Evolutionary conservation across 2,888 invertebrate species (phyloP).

Genomic region (Torymus aiolomorphi): DNA sequence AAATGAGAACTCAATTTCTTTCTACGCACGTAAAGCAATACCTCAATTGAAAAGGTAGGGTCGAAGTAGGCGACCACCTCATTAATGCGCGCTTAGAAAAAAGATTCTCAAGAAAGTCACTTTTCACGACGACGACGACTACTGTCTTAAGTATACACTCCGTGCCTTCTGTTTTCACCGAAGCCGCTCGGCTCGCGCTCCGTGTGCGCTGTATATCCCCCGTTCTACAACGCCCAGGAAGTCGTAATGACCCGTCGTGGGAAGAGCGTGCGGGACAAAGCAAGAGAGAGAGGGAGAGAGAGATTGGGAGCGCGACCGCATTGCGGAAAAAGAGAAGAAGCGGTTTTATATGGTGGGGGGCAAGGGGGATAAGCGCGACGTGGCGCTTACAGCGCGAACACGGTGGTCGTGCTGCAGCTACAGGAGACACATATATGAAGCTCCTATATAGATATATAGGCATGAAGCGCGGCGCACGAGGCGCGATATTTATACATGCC

Average conservation of each 20-base stretch:
- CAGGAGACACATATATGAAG: background rate
- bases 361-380: background rate
- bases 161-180: slow-evolving; percentile 46
- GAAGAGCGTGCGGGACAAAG: slow-evolving; percentile 65
- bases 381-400: slow-evolving; percentile 20
- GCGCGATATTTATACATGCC: too few species aligned
- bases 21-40: too few species aligned
- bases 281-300: slow-evolving; percentile 60
- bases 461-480: too few species aligned
- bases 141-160: slow-evolving; percentile 57
- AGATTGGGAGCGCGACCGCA: slow-evolving; percentile 36
- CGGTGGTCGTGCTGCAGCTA: slow-evolving; percentile 30
- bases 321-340: slow-evolving; percentile 30
- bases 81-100: background rate
- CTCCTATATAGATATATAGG: background rate
- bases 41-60: too few species aligned
- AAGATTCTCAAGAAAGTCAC: background rate
- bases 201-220: too few species aligned
- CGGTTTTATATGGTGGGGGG: background rate
- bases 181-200: too few species aligned
- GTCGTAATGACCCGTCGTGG: slow-evolving; percentile 73
- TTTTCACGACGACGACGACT: background rate
- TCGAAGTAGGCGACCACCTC: background rate
- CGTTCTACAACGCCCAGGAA: slow-evolving; percentile 67
- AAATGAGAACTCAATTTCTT: too few species aligned